Evolutionary conservation across 2,888 invertebrate species (phyloP), one percentile per base, ranked within the genome.

Genomic region (Aricia artaxerxes): DNA sequence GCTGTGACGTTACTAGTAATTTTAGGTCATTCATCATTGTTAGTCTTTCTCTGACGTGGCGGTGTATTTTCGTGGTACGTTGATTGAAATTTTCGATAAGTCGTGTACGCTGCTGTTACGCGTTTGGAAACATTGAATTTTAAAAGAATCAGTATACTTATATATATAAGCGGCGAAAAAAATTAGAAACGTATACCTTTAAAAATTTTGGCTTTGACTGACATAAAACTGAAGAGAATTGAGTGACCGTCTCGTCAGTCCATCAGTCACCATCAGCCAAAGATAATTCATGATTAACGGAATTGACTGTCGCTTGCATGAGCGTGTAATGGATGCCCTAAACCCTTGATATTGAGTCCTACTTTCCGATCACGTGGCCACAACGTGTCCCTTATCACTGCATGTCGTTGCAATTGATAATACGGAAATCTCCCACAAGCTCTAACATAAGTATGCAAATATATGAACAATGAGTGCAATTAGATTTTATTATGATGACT

Each of bases 361-460:
- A 73, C 73, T 76, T 53, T 16, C 5, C 2, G 9, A 49, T 49
- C 76, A 76, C 31, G 57, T 57, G 24, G 49, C 7, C 16, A 1
- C 57, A 11, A 7, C 76, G 76, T 76, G 76, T 57, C 75, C 0
- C 40, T 24, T 76, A 53, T 57, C 76, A 57, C 57, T 57, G 53
- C 76, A 57, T 57, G 44, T 73, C 44, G 35, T 49, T 75, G 49
- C 31, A 75, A 57, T 31, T 76, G 76, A 76, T 53, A 16, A 31
- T 11, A 49, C 76, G 76, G 76, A 76, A 53, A 76, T 75, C 75
- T 75, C 75, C 31, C 4, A 38, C 69, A 69, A 35, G 35, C 69
- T 64, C 7, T 24, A 69, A 69, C 35, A 69, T 69, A 73, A 73
- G 44, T 73, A 44, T 44, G 73, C 35, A 76, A 76, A 76, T 57